Base-by-base conservation (phyloP, 2,113 vertebrate species). In the Misgurnus mizolepis region DNA sequence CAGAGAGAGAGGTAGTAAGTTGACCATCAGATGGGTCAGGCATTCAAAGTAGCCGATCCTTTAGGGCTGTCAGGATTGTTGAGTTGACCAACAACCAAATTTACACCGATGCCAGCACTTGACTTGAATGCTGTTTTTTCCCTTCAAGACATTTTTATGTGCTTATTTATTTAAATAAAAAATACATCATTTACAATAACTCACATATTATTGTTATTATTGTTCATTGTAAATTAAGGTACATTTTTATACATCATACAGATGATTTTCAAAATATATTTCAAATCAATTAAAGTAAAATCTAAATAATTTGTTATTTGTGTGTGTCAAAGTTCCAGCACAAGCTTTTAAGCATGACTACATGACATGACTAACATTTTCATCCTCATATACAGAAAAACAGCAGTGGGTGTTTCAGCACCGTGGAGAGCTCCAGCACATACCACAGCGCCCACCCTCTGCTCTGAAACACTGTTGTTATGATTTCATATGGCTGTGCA, bases 341-440 rank as follows among this genome's bases (percentile, higher is more conserved):
- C 22, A 22, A 22, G 22, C 22, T 22, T 22, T 22, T 22, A 22
- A 22, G 22, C 22, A 22, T 15, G 40, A 53, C 49, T 18, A 68
- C 12, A 49, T 18, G 9, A 18, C 4, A 55, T 74, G 40, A 15
- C 49, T 53, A 74, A 39, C 10, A 18, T 73, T 75, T 43, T 1
- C 50, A 60, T 39, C 70, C 55, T 47, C 43, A 45, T 5, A 67
- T 1, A 27, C 41, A 56, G 55, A 47, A 12, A 40, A 43, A 56
- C 67, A 73, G 18, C 7, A 43, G 47, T 7, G 64, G 11, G 15
- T 8, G 43, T 34, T 79, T 81, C 86, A 87, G 83, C 66, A 85
- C 81, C 82, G 75, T 17, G 86, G 83, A 85, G 56, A 87, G 83
- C 65, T 83, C 83, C 83, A 11, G 2, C 12, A n/a, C 45, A 47